Base-by-base conservation (phyloP, 2,113 vertebrate species). In the Epinephelus fuscoguttatus region DNA sequence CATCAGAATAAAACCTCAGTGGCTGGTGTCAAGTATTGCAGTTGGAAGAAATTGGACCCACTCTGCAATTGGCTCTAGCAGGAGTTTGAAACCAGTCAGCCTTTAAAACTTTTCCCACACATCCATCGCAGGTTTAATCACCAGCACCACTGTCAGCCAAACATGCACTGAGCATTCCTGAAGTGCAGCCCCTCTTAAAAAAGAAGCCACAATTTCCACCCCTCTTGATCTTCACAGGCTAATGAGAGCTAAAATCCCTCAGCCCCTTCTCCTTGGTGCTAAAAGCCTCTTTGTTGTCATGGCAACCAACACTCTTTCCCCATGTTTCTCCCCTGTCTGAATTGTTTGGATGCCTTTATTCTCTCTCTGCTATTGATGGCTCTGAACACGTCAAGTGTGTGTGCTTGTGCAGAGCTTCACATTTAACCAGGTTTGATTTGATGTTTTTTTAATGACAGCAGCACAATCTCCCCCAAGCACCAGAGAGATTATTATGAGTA, bases 241-340 rank as follows among this genome's bases (percentile, higher is more conserved):
- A 86, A 88, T 86, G 86, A 91, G 82, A 79, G 70, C 71, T 78
- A 56, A 83, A 83, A 84, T 68, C 78, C 76, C 69, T 45, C 66
- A n/a, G 53, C 57, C 47, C 59, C 10, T 70, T 62, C 63, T 33
- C 37, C 69, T 18, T 68, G 63, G 68, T 77, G 27, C 70, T 70
- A 66, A 84, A 87, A 90, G 75, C 82, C 71, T 87, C 82, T 88
- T 82, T 88, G 87, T 88, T 79, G 85, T 80, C 84, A 89, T 86
- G 74, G 74, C 40, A 80, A 84, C 80, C 66, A 8, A 3, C 64
- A 42, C 59, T 53, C 37, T 30, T 59, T 53, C 45, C 19, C 70
- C 30, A 52, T 69, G 6, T 21, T 50, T 40, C 19, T 18, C 21
- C 27, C 7, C 66, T 4, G 27, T 86, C 52, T 72, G 56, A 77